Conservation (phyloP, 53 echinoderm and acorn worm genomes). For the Zoroaster sp. region DNA sequence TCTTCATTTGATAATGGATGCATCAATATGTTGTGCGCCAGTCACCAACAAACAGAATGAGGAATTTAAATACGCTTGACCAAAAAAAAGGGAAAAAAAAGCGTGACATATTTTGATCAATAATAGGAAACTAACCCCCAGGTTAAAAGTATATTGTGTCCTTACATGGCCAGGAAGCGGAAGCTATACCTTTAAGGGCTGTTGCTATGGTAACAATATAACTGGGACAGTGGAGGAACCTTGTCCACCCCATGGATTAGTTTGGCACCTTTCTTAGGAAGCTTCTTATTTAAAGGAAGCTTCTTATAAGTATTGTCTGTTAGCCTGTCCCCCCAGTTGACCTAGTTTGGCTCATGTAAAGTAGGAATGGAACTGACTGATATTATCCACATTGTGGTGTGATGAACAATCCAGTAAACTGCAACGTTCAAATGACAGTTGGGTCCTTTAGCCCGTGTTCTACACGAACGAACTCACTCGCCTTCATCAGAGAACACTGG, state of each 20-base stretch:
- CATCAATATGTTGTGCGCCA: background rate
- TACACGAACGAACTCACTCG: no score
- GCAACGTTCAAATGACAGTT: background rate
- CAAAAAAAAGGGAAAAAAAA: no score
- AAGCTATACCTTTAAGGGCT: background rate
- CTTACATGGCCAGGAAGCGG: background rate
- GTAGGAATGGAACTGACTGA: background rate
- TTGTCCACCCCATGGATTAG: background rate
- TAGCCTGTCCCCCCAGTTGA: background rate
- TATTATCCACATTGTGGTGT: background rate
- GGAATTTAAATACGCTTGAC: no score
- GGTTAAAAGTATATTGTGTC: no score
- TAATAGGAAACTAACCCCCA: no score
- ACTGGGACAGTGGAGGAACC: background rate
- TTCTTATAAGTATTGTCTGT: background rate
- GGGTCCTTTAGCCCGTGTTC: no score
- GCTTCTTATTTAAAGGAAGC: background rate
- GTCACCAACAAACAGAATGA: no score
- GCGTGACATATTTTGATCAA: no score
- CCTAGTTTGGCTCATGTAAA: background rate
- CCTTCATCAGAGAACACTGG: no score
- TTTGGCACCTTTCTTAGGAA: background rate
- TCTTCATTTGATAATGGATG: slow-evolving; percentile 13
- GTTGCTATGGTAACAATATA: background rate
- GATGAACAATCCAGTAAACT: background rate